These are phyloP conservation scores for Philopedon plagiatum DNA, from an alignment of 2,888 invertebrate species.

Conservation along the genomic window DNA sequence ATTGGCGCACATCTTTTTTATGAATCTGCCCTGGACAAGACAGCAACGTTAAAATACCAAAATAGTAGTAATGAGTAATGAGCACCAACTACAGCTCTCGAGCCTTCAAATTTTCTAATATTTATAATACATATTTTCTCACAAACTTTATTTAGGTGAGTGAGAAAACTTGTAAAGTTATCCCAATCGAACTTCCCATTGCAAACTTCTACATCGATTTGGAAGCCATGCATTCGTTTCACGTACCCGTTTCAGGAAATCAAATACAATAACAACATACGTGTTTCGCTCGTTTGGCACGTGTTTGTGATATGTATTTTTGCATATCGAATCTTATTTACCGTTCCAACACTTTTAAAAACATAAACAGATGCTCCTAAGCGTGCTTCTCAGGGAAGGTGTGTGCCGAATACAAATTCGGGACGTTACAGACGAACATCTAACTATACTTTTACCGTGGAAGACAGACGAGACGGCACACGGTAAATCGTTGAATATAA, in stretches of 20 bases:
- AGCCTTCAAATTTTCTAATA: too few relatives aligned
- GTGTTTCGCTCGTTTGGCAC: constrained; percentile 39
- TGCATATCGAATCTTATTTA: constrained; percentile 47
- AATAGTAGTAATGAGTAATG: too few relatives aligned
- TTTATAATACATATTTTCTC: too few relatives aligned
- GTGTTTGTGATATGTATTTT: constrained; percentile 42
- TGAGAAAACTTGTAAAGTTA: too few relatives aligned
- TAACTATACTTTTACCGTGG: not conserved
- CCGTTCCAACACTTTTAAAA: constrained; percentile 42
- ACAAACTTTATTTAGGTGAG: too few relatives aligned
- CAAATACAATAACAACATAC: constrained; percentile 45
- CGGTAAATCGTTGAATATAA: too few relatives aligned
- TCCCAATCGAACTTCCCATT: not conserved
- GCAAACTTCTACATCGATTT: not conserved
- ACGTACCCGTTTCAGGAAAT: constrained; percentile 43
- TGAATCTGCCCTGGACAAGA: too few relatives aligned
- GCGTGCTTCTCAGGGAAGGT: constrained; percentile 25
- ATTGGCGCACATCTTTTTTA: too few relatives aligned
- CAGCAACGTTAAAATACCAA: too few relatives aligned
- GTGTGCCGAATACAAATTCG: constrained; percentile 10
- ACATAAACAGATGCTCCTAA: constrained; percentile 41
- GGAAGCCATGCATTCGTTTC: constrained; percentile 6
- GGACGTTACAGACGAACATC: not conserved
- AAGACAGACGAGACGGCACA: too few relatives aligned
- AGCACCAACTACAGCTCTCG: too few relatives aligned